These are phyloP conservation scores for Mimumesa dahlbomi DNA, from an alignment of 2,888 invertebrate genomes.

Conservation along the genomic window DNA sequence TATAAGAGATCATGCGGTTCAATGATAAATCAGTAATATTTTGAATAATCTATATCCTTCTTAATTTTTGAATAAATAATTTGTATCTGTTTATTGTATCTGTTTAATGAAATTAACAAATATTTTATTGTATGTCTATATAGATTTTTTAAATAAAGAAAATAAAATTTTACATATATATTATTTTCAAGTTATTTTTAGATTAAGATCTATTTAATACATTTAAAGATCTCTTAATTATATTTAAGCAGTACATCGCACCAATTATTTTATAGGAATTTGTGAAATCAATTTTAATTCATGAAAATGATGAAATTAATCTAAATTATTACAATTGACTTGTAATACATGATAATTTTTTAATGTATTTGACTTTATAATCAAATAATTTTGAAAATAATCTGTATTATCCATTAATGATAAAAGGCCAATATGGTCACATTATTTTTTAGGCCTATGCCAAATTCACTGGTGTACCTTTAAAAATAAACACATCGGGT, in stretches of 20 bases:
- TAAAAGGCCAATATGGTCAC: not conserved
- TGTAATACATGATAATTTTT: not conserved
- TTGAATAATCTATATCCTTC: too few relatives aligned
- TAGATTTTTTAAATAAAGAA: not conserved
- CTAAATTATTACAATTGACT: constrained; percentile 2
- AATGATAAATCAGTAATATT: too few relatives aligned
- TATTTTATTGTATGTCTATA: not conserved
- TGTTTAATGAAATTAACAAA: not conserved
- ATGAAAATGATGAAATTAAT: not conserved
- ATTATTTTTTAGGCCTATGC: constrained; percentile 81
- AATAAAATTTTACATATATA: too few relatives aligned
- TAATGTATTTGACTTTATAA: constrained; percentile 2
- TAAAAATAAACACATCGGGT: constrained; percentile 85
- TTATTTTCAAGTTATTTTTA: too few relatives aligned
- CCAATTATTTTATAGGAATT: not conserved
- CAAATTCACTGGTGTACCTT: constrained; percentile 90
- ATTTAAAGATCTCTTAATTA: too few relatives aligned
- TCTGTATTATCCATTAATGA: constrained; percentile 4
- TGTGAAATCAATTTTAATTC: not conserved
- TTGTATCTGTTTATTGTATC: not conserved
- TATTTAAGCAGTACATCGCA: too few relatives aligned
- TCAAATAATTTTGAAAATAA: constrained; percentile 1
- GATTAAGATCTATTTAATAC: too few relatives aligned
- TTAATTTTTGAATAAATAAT: too few relatives aligned
- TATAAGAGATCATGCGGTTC: too few relatives aligned